Evolutionary conservation across 1,140 invertebrate genomes (phyloP), one percentile per base, ranked within the genome.

Genomic region (Sarcophaga bullata): DNA sequence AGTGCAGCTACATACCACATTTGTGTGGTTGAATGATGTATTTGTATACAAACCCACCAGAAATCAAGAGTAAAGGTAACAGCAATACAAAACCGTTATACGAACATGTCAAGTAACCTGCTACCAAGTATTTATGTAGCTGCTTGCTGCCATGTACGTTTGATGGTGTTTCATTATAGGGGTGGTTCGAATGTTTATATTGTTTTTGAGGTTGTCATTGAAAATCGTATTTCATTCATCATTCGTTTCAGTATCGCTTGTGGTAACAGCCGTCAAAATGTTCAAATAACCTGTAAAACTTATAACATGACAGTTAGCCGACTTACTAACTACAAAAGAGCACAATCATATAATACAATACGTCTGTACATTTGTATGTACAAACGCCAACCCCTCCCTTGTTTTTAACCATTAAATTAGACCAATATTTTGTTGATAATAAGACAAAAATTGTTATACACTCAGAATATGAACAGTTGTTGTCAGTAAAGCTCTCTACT

Each of bases 221-320:
- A 83, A 88, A 85, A 87, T 87, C 87, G 86, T 82, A 86, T 88
- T 89, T 88, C 87, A 89, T 89, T 89, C 85, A 89, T 87, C 87
- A 89, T 85, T 89, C 85, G 19, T 68, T 68, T 68, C 19, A 17
- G 17, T 62, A 62, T 9, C 62, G 62, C 62, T 25, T 68, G 62
- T 68, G 19, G 62, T 68, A 68, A 68, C 62, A 68, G 19, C 62
- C 73, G 73, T 17, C 46, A 76, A 76, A 48, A 76, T n/a, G 73
- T 76, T 76, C 73, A 76, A 17, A 76, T 76, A 76, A 76, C 73
- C 73, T 76, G 73, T 76, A 76, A 47, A 17, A 68, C 62, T 68
- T 19, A 37, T 37, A 68, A 68, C 62, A 68, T 68, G 62, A 68
- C 62, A 68, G 62, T 68, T 68, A 68, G n/a, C 62, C 19, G 62